Base-by-base conservation (phyloP, 2,888 invertebrate species). In the Drosophila incognita region DNA sequence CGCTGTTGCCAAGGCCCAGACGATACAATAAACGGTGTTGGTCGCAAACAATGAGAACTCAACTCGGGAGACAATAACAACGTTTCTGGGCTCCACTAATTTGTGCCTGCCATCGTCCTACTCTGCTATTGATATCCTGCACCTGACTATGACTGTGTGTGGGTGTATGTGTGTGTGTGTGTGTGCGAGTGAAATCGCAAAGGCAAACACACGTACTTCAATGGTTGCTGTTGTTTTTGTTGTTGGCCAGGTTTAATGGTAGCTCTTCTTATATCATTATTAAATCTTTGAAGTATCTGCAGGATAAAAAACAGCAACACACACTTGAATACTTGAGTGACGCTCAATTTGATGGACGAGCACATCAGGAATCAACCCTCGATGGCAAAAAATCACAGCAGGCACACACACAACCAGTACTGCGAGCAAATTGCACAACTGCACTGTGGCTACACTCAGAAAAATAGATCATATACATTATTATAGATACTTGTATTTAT, bases 341-440 rank as follows among this genome's bases (percentile, higher is more conserved):
- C 83, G 87, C 87, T 89, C 89, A 89, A 89, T 87, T 89, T 89
- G 89, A 89, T 83, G 83, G 85, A 81, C 81, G 71, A 81, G 80
- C 69, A 75, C 57, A 73, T 49, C 81, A 77, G 76, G 57, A 74
- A 75, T 73, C 85, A 81, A 81, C 81, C 81, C 70, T 66, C 73
- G 81, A 74, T 76, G 80, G 74, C 27, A 70, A 83, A 82, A 80
- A 89, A 89, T 89, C 89, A 86, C 89, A 84, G 89, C 87, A 83
- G 81, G 69, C 77, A 53, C 21, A 46, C 24, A 46, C 46, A 13
- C 2, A 35, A 27, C 36, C n/a, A 56, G 8, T 11, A 56, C 21
- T 24, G 15, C 15, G 27, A 29, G n/a, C 61, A 61, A 57, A 65
- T 60, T 76, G 72, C 76, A 73, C 61, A 63, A 67, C 60, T 71